phyloP scores from a whole-genome alignment of 2,797 vertebrate genomes.

The Syndactyla subalaris region DNA sequence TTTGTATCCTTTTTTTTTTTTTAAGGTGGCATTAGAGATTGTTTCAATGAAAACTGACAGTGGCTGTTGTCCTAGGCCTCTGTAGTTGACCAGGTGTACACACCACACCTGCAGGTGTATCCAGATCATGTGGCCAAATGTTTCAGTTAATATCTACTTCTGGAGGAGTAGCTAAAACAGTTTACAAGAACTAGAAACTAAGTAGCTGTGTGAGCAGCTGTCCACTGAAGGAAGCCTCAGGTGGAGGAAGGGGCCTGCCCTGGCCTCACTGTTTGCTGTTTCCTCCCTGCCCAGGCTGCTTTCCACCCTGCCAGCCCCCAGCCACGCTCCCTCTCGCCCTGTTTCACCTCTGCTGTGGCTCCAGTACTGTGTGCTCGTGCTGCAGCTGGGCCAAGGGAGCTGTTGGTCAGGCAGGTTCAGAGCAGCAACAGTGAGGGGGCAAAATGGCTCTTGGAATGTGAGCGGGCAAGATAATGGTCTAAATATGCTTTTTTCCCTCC shows the following conservation, averaged over 20 bases:
- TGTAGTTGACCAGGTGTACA: neutral
- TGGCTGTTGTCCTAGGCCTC: neutral
- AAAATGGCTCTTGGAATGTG: neutral
- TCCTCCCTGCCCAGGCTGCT: neutral
- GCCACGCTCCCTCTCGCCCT: neutral
- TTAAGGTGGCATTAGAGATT: neutral
- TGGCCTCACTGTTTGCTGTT: neutral
- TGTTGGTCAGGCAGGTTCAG: neutral
- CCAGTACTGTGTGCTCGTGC: neutral
- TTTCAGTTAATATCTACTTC: neutral
- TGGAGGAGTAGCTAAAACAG: neutral
- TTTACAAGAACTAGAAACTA: neutral
- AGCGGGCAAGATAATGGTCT: neutral
- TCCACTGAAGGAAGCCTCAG: neutral
- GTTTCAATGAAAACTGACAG: neutral
- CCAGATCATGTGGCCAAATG: neutral
- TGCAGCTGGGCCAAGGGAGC: neutral
- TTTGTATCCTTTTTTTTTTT: neutral
- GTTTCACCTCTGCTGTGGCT: neutral
- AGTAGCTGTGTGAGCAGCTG: neutral
- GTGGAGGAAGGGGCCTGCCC: neutral
- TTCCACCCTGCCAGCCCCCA: neutral
- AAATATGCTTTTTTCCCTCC: neutral
- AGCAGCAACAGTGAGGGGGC: conserved; percentile 28
- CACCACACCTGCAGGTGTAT: neutral